Conservation (phyloP, 2,888 invertebrate species). For the Cylindroiulus punctatus region DNA sequence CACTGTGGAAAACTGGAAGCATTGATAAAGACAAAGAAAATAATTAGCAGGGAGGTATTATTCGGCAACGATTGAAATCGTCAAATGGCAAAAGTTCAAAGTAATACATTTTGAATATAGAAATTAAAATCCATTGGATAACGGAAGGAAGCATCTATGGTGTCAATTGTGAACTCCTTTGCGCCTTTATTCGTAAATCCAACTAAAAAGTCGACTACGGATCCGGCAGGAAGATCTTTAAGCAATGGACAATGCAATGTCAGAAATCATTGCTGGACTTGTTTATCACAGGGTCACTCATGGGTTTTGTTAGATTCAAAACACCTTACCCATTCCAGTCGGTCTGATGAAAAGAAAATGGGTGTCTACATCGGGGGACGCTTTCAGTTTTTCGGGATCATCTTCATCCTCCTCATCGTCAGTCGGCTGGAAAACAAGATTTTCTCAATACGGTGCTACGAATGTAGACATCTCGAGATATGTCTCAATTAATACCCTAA, state of each 20-base stretch:
- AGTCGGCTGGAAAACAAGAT: conserved; percentile 54
- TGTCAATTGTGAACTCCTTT: conserved; percentile 89
- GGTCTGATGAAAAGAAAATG: conserved; percentile 80
- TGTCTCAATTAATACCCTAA: neutral
- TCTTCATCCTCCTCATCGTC: conserved; percentile 58
- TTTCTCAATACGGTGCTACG: neutral
- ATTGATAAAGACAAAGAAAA: conserved; percentile 52
- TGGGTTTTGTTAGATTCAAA: neutral
- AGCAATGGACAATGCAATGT: conserved; percentile 61
- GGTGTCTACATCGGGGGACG: conserved; percentile 92
- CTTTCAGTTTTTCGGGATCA: conserved; percentile 65
- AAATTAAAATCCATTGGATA: conserved; percentile 99
- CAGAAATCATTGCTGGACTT: neutral
- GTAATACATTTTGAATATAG: conserved; percentile 87
- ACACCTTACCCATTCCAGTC: conserved; percentile 59
- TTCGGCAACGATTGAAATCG: neutral
- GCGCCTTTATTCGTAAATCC: conserved; percentile 96
- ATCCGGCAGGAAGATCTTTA: conserved; percentile 88
- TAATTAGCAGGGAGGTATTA: neutral
- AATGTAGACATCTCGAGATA: neutral
- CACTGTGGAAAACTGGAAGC: conserved; percentile 81
- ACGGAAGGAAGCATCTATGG: conserved; percentile 96
- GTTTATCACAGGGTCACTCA: no score
- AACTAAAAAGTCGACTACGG: conserved; percentile 91
- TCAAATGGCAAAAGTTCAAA: neutral